Conservation (phyloP, 2,888 invertebrate species). For the Nephrocerus scutellatus region DNA sequence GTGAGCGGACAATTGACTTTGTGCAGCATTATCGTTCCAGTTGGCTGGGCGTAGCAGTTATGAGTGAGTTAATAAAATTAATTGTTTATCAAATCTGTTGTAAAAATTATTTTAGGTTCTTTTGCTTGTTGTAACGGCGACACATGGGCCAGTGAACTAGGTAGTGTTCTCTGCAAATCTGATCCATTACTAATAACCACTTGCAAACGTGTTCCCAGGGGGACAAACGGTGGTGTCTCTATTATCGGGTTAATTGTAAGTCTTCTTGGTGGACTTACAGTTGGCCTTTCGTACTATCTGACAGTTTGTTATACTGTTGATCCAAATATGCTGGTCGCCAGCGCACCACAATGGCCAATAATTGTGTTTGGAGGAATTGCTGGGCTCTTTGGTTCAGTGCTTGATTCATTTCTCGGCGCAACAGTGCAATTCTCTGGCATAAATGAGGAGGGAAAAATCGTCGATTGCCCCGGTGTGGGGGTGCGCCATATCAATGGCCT, state of each 20-base stretch:
- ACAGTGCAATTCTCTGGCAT: constrained; percentile 80
- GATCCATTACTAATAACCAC: constrained; percentile 72
- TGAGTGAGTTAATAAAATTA: constrained; percentile 52
- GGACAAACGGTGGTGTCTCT: constrained; percentile 85
- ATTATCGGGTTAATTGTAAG: constrained; percentile 54
- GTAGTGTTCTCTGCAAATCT: constrained; percentile 61
- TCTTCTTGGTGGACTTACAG: constrained; percentile 49
- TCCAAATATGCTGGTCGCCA: constrained; percentile 50
- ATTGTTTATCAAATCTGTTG: background rate
- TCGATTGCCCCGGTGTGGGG: constrained; percentile 61
- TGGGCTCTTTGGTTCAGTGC: constrained; percentile 71
- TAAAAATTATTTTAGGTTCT: constrained; percentile 50
- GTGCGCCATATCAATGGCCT: constrained; percentile 70
- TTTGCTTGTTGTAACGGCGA: constrained; percentile 80
- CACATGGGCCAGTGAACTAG: constrained; percentile 87
- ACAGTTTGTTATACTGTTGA: constrained; percentile 60
- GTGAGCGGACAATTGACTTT: constrained; percentile 74
- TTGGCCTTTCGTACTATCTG: constrained; percentile 68
- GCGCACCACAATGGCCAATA: constrained; percentile 73
- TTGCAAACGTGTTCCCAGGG: constrained; percentile 67
- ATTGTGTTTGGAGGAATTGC: constrained; percentile 64
- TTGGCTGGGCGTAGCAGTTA: constrained; percentile 72
- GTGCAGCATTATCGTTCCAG: constrained; percentile 66
- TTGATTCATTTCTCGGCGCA: constrained; percentile 80
- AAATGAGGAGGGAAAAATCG: constrained; percentile 62